A percentile compares a stretch with the other conserved stretches of the same genome.
Evolutionary conservation across 1,140 invertebrate species (phyloP).

Genomic region (Battus philenor): DNA sequence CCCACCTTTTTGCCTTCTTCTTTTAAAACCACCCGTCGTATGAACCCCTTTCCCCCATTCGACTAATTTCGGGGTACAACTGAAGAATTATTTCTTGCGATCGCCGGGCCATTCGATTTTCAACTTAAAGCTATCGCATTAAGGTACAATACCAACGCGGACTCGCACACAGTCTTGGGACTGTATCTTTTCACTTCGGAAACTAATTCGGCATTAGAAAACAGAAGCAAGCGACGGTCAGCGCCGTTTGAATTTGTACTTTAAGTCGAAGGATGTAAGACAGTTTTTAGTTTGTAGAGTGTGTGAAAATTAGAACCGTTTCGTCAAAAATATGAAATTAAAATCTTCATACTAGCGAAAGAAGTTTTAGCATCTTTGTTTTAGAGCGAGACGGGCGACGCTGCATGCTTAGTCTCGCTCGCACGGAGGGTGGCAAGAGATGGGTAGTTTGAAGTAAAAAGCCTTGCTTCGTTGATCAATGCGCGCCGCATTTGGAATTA

Average conservation of each 20-base stretch:
- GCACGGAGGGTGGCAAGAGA: conserved; percentile 37
- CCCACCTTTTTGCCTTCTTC: conserved; percentile 73
- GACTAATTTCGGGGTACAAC: conserved; percentile 74
- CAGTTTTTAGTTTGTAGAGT: conserved; percentile 17
- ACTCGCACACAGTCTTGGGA: conserved; percentile 60
- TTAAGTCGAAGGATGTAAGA: conserved; percentile 22
- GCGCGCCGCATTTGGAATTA: conserved; percentile 71
- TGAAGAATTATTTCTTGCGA: conserved; percentile 72
- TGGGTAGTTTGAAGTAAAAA: conserved; percentile 72
- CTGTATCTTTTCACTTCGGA: conserved; percentile 76
- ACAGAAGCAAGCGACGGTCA: conserved; percentile 55
- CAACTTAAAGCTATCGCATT: conserved; percentile 31
- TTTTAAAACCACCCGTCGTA: conserved; percentile 73
- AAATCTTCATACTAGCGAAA: conserved; percentile 76
- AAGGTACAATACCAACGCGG: conserved; percentile 30
- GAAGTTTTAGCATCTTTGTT: conserved; percentile 76
- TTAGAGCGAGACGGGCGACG: conserved; percentile 66
- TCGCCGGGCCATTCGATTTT: conserved; percentile 25
- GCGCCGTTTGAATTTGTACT: conserved; percentile 21
- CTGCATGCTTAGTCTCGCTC: conserved; percentile 67
- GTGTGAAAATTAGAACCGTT: conserved; percentile 68
- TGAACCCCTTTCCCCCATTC: conserved; percentile 73
- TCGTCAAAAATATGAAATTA: conserved; percentile 76
- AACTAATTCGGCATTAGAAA: conserved; percentile 74
- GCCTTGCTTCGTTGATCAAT: conserved; percentile 72